Evolutionary conservation across 2,113 vertebrate genomes (phyloP).

Genomic region (Chaetodon auriga): DNA sequence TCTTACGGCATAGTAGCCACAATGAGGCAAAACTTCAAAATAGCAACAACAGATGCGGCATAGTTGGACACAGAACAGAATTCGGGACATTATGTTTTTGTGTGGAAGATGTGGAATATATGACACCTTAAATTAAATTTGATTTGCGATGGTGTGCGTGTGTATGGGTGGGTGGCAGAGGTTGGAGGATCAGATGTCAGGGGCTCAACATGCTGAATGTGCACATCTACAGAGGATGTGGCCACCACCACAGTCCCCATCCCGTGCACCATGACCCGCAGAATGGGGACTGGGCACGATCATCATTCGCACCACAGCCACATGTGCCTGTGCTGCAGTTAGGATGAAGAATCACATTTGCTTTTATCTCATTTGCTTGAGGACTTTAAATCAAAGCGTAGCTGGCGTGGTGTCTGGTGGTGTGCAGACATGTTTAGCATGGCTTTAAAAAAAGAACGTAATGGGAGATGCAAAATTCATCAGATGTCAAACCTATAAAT

Average conservation of each 20-base stretch:
- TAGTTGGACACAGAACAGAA: conserved; percentile 5
- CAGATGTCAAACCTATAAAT: neutral
- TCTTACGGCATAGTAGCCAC: conserved; percentile 8
- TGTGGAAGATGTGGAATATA: conserved; percentile 45
- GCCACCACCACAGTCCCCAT: conserved; percentile 13
- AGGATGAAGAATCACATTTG: neutral
- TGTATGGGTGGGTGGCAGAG: conserved; percentile 27
- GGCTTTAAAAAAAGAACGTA: conserved; percentile 6
- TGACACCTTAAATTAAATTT: conserved; percentile 57
- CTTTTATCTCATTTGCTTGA: conserved; percentile 6
- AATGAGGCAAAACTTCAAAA: conserved; percentile 1
- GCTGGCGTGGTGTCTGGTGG: neutral
- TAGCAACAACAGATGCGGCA: conserved; percentile 24
- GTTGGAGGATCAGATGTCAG: neutral
- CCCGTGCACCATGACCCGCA: neutral
- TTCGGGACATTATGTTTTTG: conserved; percentile 9
- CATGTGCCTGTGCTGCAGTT: conserved; percentile 19
- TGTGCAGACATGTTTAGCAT: neutral
- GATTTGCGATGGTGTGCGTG: conserved; percentile 43
- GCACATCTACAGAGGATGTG: conserved; percentile 47
- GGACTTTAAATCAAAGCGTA: conserved; percentile 25
- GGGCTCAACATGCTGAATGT: conserved; percentile 29
- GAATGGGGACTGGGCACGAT: conserved; percentile 9
- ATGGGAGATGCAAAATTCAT: neutral
- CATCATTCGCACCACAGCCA: conserved; percentile 39